Percentiles rank a stretch among this genome's conserved stretches.
These are phyloP conservation scores for Ips typographus DNA, from an alignment of 1,140 invertebrate genomes.

Conservation along the genomic window DNA sequence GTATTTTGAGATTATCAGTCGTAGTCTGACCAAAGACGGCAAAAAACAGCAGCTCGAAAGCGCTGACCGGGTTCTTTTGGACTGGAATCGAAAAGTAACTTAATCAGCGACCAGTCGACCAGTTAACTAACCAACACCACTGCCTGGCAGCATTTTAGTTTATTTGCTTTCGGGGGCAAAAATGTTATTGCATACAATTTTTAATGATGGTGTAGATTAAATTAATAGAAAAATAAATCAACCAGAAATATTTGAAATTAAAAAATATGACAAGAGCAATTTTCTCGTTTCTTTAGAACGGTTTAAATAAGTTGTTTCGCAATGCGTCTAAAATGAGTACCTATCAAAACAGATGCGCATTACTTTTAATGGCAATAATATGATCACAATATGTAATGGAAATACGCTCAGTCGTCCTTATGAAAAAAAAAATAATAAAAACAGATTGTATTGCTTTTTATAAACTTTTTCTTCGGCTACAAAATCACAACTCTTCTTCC, in stretches of 20 bases:
- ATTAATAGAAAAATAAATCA: no score
- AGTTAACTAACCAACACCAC: constrained; percentile 9
- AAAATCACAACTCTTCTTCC: no score
- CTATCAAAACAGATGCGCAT: no score
- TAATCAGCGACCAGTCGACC: constrained; percentile 12
- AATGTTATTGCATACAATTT: background rate
- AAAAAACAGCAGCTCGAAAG: constrained; percentile 98
- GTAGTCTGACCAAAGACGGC: constrained; percentile 97
- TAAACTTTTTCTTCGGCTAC: no score
- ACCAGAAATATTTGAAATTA: no score
- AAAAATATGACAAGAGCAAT: no score
- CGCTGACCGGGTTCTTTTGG: constrained; percentile 75
- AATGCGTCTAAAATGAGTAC: no score
- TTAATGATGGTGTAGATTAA: no score
- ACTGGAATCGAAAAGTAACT: constrained; percentile 71
- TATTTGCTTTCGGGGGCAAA: background rate
- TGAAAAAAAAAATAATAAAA: background rate
- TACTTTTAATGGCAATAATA: no score
- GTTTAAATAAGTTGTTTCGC: no score
- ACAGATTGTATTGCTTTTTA: no score
- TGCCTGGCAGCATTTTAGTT: background rate
- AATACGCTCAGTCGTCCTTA: background rate
- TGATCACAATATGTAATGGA: background rate
- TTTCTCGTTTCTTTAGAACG: no score
- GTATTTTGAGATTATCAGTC: constrained; percentile 72